Evolutionary conservation across 2,888 invertebrate species (phyloP).

Genomic region (Ophion ellenae): DNA sequence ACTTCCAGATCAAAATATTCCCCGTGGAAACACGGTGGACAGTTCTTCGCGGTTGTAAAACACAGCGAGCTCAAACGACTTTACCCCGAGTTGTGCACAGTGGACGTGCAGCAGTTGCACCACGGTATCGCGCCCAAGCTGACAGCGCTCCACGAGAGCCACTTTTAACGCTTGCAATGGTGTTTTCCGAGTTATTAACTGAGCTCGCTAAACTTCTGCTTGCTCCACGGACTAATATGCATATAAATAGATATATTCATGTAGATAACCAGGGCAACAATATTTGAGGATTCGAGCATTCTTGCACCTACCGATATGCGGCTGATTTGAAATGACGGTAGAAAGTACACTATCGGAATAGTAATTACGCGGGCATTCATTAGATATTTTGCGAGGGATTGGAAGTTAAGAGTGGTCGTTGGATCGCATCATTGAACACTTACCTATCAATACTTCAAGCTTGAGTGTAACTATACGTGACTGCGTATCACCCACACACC

Average conservation of each 20-base stretch:
- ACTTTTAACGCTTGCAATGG: conserved; percentile 62
- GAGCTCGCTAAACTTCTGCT: conserved; percentile 50
- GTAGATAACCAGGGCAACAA: conserved; percentile 45
- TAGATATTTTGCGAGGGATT: neutral
- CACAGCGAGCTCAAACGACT: conserved; percentile 38
- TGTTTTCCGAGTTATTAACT: conserved; percentile 63
- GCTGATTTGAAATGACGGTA: conserved; percentile 21
- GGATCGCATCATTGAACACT: neutral
- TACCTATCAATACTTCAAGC: conserved; percentile 12
- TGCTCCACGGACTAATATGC: conserved; percentile 31
- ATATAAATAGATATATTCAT: conserved; percentile 16
- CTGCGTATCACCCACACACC: too few species aligned
- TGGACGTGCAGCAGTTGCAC: conserved; percentile 25
- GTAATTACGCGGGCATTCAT: conserved; percentile 22
- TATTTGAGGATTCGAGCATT: conserved; percentile 52
- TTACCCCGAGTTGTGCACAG: conserved; percentile 40
- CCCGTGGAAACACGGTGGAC: conserved; percentile 34
- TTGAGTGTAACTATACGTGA: conserved; percentile 25
- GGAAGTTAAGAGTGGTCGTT: too few species aligned
- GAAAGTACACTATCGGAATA: conserved; percentile 10
- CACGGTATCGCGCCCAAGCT: conserved; percentile 25
- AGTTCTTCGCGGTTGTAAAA: conserved; percentile 57
- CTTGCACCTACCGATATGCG: neutral
- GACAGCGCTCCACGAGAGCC: conserved; percentile 49
- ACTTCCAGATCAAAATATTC: conserved; percentile 38